Evolutionary conservation across 2,113 vertebrate genomes (phyloP), one percentile per base, ranked within the genome.

Genomic region (Isurus oxyrinchus): DNA sequence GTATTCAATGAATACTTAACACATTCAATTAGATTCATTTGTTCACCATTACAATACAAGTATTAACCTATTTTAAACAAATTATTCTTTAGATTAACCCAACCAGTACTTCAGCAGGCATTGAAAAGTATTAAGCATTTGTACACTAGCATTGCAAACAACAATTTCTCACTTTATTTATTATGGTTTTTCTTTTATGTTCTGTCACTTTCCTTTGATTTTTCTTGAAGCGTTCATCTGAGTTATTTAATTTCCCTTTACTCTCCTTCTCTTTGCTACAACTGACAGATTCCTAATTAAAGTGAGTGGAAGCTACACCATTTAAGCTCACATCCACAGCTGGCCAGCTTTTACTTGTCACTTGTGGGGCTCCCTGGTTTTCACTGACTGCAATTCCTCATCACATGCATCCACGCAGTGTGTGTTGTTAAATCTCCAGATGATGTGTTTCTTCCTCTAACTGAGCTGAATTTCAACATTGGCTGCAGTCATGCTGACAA

Each of bases 221-320:
- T 95, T 53, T 55, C 27, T 53, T 69, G 13, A 72, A 95, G 67
- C 8, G 3, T 95, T 72, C 67, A 49, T 55, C 67, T 7, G 49
- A 69, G 25, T 72, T 95, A 72, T 95, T 72, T 94, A 63, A 95
- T 95, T 72, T 72, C 67, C 35, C 13, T 95, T 95, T 55, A 27
- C 67, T 95, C 25, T 66, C 61, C 63, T 69, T 95, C 63, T 27
- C 10, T 31, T 69, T 69, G 93, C n/a, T 27, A 55, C 94, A 69
- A 95, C 25, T 76, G 94, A 95, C 67, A 55, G 94, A 5, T 72
- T 55, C 40, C 66, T 95, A 95, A 95, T 95, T 95, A 95, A 67
- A 35, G 21, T 35, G 23, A 95, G 67, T 31, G 25, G 67, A 72
- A 76, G 66, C 44, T 95, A 7, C 67, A 76, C 66, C 11, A 55